Conservation (phyloP, 2,888 invertebrate genomes). For the Chalcis sispes region DNA sequence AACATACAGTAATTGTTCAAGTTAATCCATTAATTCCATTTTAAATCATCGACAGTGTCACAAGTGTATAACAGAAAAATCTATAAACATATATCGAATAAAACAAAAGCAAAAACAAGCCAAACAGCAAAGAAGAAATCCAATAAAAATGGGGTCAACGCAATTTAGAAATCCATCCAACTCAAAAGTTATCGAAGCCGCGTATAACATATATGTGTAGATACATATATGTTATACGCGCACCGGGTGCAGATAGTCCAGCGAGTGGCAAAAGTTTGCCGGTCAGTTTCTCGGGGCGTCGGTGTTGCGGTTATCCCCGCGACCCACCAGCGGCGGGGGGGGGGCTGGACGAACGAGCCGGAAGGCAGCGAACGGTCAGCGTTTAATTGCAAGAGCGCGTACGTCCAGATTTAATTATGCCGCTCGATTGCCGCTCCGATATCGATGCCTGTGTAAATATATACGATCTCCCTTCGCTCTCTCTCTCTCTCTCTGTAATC, state of each 20-base stretch:
- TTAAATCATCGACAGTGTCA: too few species aligned
- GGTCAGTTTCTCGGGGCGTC: too few species aligned
- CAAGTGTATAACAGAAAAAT: too few species aligned
- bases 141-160: background rate
- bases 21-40: background rate
- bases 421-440: conserved; percentile 45
- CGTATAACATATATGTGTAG: too few species aligned
- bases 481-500: too few species aligned
- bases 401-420: conserved; percentile 56
- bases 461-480: too few species aligned
- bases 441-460: conserved; percentile 48
- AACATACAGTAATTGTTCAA: conserved; percentile 12
- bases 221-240: too few species aligned
- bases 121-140: background rate
- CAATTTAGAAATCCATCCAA: too few species aligned
- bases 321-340: too few species aligned
- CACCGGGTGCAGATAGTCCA: too few species aligned
- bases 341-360: conserved; percentile 17
- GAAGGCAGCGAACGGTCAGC: conserved; percentile 39
- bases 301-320: too few species aligned
- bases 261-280: conserved; percentile 33
- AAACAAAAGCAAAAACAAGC: conserved; percentile 1
- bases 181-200: conserved; percentile 22
- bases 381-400: conserved; percentile 39
- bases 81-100: too few species aligned